Conservation (phyloP, 2,888 invertebrate species). For the Drosophila niveifrons region DNA sequence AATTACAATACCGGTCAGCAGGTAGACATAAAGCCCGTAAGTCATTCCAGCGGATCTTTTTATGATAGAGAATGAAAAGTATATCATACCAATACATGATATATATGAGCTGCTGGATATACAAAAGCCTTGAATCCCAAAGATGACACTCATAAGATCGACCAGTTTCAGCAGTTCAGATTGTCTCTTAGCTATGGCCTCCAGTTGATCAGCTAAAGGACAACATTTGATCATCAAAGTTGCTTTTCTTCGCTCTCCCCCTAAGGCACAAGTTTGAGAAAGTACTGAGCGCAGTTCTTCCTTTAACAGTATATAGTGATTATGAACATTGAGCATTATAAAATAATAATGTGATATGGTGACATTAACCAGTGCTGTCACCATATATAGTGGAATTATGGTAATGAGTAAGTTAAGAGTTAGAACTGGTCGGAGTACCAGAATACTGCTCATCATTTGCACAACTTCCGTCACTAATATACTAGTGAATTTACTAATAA, state of each 20-base stretch:
- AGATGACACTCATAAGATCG: not conserved
- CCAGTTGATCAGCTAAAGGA: constrained; percentile 56
- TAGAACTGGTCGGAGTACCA: constrained; percentile 1
- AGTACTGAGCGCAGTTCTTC: constrained; percentile 45
- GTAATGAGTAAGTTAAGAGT: not conserved
- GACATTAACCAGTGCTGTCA: constrained; percentile 39
- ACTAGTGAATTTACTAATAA: constrained; percentile 39
- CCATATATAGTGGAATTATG: not conserved
- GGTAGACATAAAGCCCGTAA: not conserved
- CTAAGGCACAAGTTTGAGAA: constrained; percentile 3
- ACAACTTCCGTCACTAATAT: constrained; percentile 3
- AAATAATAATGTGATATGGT: constrained; percentile 51
- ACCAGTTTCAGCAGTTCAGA: constrained; percentile 12
- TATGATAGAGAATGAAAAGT: constrained; percentile 37
- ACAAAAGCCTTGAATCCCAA: constrained; percentile 17
- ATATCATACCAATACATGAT: constrained; percentile 27
- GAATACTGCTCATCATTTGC: constrained; percentile 23
- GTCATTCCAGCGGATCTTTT: not conserved
- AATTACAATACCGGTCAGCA: constrained; percentile 8
- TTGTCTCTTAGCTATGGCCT: constrained; percentile 48
- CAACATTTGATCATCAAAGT: constrained; percentile 56
- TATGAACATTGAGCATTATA: constrained; percentile 36
- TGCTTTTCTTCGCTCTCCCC: constrained; percentile 29
- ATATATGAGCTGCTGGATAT: constrained; percentile 1
- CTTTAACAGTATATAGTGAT: constrained; percentile 48